Percentiles rank a stretch among this genome's conserved stretches.
Conservation (phyloP, 2,888 invertebrate species). For the Andricus quercusramuli region DNA sequence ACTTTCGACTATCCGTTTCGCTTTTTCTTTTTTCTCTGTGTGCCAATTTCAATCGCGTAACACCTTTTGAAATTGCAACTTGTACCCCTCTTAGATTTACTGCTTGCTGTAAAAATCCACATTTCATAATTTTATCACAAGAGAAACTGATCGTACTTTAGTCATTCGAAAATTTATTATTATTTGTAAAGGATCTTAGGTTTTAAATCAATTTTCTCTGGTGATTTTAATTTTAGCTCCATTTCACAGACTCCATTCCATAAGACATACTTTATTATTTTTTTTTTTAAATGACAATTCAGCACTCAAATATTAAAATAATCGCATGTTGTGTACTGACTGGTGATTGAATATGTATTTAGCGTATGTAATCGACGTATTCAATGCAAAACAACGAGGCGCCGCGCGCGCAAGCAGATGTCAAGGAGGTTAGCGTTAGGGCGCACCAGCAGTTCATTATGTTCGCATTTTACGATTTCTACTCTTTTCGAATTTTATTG, state of each 20-base stretch:
- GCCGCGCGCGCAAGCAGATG: slow-evolving; percentile 65
- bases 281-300: slow-evolving; percentile 1
- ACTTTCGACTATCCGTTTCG: neutral
- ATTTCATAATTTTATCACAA: too few species aligned
- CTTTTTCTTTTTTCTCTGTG: neutral
- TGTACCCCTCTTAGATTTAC: neutral
- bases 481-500: neutral
- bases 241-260: too few species aligned
- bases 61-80: neutral
- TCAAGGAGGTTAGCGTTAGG: slow-evolving; percentile 67
- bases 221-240: too few species aligned
- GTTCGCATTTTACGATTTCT: slow-evolving; percentile 4
- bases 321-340: slow-evolving; percentile 6
- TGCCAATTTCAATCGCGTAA: neutral
- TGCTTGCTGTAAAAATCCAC: neutral
- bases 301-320: slow-evolving; percentile 4
- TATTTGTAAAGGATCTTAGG: too few species aligned
- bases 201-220: too few species aligned
- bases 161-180: too few species aligned
- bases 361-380: slow-evolving; percentile 63
- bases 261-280: neutral
- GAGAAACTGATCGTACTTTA: too few species aligned
- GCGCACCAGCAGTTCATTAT: slow-evolving; percentile 39
- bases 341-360: slow-evolving; percentile 63
- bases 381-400: slow-evolving; percentile 69